These are phyloP conservation scores for Lerema accius DNA, from an alignment of 1,140 invertebrate species.

Conservation along the genomic window DNA sequence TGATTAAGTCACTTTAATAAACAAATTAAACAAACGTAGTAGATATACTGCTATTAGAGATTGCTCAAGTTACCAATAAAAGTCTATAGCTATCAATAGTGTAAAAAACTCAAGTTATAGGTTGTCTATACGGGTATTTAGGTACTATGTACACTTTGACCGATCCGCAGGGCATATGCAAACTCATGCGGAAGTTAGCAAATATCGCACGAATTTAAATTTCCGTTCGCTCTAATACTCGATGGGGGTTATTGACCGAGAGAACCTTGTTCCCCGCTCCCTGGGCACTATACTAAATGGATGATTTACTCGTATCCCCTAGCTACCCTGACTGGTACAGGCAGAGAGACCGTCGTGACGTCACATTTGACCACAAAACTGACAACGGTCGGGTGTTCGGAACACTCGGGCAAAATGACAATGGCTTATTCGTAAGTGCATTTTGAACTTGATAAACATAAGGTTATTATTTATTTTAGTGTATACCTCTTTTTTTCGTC, in stretches of 20 bases:
- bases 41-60: no score
- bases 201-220: background rate
- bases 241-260: background rate
- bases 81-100: no score
- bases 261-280: background rate
- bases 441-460: no score
- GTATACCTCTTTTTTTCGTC: no score
- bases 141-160: no score
- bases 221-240: background rate
- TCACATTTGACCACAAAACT: conserved; percentile 46
- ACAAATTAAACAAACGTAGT: no score
- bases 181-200: background rate
- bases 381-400: conserved; percentile 52
- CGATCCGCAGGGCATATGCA: no score
- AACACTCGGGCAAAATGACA: conserved; percentile 54
- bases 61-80: no score
- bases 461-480: no score
- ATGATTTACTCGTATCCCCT: conserved; percentile 15
- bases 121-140: no score
- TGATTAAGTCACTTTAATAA: no score
- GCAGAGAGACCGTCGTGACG: conserved; percentile 43
- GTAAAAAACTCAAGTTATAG: no score
- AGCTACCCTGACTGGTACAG: conserved; percentile 52
- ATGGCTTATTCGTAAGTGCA: conserved; percentile 59
- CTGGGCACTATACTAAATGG: background rate